These are phyloP conservation scores for Sesamia inferens DNA, from an alignment of 2,888 invertebrate genomes.

Conservation along the genomic window DNA sequence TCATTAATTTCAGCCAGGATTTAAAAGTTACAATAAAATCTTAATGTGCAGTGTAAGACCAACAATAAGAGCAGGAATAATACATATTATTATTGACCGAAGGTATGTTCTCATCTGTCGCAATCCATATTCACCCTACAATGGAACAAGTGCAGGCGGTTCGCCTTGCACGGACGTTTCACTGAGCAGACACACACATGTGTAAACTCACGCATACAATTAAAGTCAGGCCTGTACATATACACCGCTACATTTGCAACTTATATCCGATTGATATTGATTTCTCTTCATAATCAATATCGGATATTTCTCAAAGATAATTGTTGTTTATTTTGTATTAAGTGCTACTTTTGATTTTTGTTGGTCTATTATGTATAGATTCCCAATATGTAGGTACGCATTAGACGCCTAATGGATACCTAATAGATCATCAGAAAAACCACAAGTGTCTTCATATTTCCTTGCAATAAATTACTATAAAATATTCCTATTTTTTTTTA, in stretches of 20 bases:
- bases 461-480: background rate
- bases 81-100: background rate
- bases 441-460: too few relatives aligned
- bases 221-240: slow-evolving; percentile 18
- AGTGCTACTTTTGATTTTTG: slow-evolving; percentile 4
- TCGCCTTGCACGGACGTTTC: slow-evolving; percentile 84
- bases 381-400: too few relatives aligned
- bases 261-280: slow-evolving; percentile 61
- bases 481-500: background rate
- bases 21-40: background rate
- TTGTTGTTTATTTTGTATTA: slow-evolving; percentile 38
- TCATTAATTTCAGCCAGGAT: background rate
- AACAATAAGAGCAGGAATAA: background rate
- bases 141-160: slow-evolving; percentile 78
- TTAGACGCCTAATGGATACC: too few relatives aligned
- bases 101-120: slow-evolving; percentile 1
- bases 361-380: background rate
- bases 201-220: slow-evolving; percentile 13
- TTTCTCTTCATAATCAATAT: slow-evolving; percentile 62
- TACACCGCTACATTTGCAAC: slow-evolving; percentile 51
- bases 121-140: slow-evolving; percentile 67
- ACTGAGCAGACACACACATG: slow-evolving; percentile 69
- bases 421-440: too few relatives aligned
- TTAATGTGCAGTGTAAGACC: background rate
- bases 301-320: slow-evolving; percentile 51